Conservation (phyloP, 2,797 vertebrate genomes). For the Alectoris magna region DNA sequence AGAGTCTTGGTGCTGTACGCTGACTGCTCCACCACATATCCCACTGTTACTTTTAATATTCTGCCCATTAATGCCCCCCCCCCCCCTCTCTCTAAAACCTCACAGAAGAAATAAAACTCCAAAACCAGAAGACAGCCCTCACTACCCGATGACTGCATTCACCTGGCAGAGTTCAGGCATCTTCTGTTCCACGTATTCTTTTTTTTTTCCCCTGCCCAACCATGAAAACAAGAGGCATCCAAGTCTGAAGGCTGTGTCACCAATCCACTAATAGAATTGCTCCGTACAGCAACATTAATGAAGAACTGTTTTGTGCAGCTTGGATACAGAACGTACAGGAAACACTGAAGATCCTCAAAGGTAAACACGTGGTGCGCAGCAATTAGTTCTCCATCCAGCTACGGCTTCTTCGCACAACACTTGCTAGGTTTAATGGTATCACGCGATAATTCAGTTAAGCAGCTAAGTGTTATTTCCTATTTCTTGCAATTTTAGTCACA, state of each 20-base stretch:
- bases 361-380: slow-evolving; percentile 3
- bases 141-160: not conserved
- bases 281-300: not conserved
- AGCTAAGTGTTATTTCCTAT: not conserved
- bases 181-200: not conserved
- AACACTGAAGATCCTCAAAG: slow-evolving; percentile 28
- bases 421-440: slow-evolving; percentile 2
- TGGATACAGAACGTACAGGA: slow-evolving; percentile 9
- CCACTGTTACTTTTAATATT: not conserved
- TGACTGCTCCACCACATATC: not conserved
- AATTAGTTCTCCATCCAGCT: not conserved
- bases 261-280: slow-evolving; percentile 11
- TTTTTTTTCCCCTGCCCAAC: not conserved
- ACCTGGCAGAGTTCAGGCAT: not conserved
- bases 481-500: not conserved
- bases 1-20: not conserved
- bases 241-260: not conserved
- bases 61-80: not conserved
- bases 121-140: not conserved
- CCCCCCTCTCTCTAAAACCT: not conserved
- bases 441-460: not conserved
- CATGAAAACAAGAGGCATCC: slow-evolving; percentile 1
- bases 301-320: slow-evolving; percentile 3
- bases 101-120: not conserved
- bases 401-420: not conserved